phyloP scores from a whole-genome alignment of 2,797 vertebrate species.

The Salmo trutta region DNA sequence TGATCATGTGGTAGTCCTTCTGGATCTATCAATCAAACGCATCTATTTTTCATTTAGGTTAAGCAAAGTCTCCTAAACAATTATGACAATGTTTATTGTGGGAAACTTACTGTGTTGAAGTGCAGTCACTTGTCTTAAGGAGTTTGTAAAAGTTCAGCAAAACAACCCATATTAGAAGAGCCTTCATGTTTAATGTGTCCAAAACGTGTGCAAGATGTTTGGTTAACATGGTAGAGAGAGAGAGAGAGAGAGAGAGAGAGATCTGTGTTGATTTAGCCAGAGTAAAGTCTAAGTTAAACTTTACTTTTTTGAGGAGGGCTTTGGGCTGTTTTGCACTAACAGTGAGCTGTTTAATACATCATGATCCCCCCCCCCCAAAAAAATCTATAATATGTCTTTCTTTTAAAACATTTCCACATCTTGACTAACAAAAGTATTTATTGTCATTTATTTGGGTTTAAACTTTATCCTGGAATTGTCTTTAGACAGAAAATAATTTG shows the following conservation, averaged over 20 bases:
- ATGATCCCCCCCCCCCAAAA: background rate
- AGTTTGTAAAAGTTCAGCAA: conserved; percentile 49
- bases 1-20: background rate
- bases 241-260: conserved; percentile 14
- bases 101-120: conserved; percentile 62
- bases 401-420: no score
- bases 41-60: background rate
- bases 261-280: conserved; percentile 64
- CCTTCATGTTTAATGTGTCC: conserved; percentile 64
- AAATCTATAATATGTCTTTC: background rate
- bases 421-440: no score
- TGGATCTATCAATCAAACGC: background rate
- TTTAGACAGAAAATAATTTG: no score
- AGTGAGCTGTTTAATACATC: background rate
- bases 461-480: no score
- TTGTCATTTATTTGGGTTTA: no score
- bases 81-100: background rate
- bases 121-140: conserved; percentile 47
- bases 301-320: conserved; percentile 52
- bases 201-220: conserved; percentile 35
- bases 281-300: conserved; percentile 72
- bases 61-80: background rate
- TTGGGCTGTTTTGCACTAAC: conserved; percentile 39
- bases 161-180: conserved; percentile 49
- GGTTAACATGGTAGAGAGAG: conserved; percentile 1